A percentile compares a stretch with the other conserved stretches of the same genome.
Conservation (phyloP, 1,140 invertebrate genomes). For the Drosophila miranda region DNA sequence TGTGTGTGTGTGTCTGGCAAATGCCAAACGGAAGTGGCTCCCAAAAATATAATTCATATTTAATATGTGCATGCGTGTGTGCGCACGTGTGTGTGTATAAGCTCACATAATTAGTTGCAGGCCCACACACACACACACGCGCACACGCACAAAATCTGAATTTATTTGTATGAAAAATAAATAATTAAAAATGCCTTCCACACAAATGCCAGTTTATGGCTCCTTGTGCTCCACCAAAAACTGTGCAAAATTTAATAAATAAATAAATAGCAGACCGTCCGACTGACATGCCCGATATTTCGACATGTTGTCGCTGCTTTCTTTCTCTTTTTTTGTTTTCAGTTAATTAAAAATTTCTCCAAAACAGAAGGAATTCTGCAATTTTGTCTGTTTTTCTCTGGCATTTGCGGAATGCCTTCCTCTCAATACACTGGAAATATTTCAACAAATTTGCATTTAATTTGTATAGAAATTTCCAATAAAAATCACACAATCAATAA, state of each 20-base stretch:
- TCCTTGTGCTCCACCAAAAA: conserved; percentile 11
- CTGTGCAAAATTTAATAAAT: conserved; percentile 50
- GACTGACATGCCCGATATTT: conserved; percentile 7
- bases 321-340: not conserved
- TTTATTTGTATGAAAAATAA: conserved; percentile 39
- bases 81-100: conserved; percentile 8
- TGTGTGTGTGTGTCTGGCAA: not conserved
- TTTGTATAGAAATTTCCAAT: too few relatives aligned
- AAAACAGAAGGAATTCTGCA: not conserved
- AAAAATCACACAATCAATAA: too few relatives aligned
- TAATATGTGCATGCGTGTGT: conserved; percentile 14
- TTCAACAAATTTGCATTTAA: too few relatives aligned
- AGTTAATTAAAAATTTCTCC: conserved; percentile 49
- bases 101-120: conserved; percentile 32
- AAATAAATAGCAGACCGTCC: conserved; percentile 27
- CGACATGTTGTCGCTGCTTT: conserved; percentile 16
- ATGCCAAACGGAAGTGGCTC: conserved; percentile 31
- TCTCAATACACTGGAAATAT: too few relatives aligned
- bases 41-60: conserved; percentile 49
- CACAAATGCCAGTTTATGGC: too few relatives aligned
- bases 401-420: too few relatives aligned
- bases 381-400: too few relatives aligned
- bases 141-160: conserved; percentile 16
- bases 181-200: conserved; percentile 34
- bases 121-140: not conserved